phyloP scores from a whole-genome alignment of 2,797 vertebrate species.

The Meda fulgida region DNA sequence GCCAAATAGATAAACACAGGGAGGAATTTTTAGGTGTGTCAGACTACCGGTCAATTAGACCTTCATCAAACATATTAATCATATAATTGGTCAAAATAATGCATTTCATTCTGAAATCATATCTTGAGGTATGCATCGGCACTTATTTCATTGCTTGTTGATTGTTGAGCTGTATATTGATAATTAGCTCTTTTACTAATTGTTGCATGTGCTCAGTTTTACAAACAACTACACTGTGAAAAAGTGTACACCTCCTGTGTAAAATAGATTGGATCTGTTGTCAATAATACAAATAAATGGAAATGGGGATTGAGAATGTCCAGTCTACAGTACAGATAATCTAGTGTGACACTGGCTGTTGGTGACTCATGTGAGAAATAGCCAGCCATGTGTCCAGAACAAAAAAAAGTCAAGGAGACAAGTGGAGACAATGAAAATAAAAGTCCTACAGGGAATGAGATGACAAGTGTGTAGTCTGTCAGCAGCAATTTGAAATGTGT shows the following conservation, averaged over 20 bases:
- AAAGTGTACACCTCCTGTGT: not conserved
- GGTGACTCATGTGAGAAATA: constrained; percentile 75
- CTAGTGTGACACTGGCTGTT: constrained; percentile 46
- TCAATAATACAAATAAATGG: not conserved
- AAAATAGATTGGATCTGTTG: not conserved
- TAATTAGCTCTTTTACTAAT: not conserved
- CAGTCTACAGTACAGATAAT: constrained; percentile 44
- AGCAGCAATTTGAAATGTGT: constrained; percentile 24
- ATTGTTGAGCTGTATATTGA: not conserved
- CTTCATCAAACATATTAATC: not conserved
- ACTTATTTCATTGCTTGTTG: not conserved
- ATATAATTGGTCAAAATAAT: not conserved
- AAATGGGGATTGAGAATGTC: constrained; percentile 20
- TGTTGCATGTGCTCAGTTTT: not conserved
- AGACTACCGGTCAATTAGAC: not conserved
- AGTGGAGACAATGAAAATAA: constrained; percentile 31
- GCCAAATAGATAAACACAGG: not conserved
- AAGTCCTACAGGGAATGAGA: constrained; percentile 43
- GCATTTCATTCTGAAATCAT: not conserved
- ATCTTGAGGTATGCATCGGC: not conserved
- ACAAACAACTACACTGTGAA: not conserved
- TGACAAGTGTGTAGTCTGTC: constrained; percentile 26
- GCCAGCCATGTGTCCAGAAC: constrained; percentile 72
- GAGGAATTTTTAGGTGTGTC: not conserved
- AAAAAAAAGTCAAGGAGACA: constrained; percentile 21